Evolutionary conservation across 1,140 invertebrate genomes (phyloP).

Genomic region (Trachymyrmex septentrionalis): DNA sequence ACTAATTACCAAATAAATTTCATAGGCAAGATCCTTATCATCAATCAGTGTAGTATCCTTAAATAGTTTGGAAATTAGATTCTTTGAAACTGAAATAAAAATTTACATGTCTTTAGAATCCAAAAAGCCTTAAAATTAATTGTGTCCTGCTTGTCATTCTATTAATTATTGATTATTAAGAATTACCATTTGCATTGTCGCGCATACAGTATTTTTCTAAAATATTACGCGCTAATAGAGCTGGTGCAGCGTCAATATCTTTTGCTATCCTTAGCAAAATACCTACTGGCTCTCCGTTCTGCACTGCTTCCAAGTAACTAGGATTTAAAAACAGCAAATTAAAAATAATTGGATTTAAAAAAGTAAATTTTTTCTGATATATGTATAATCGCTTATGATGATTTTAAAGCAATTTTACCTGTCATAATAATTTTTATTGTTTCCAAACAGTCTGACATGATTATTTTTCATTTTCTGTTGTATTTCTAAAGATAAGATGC

Average conservation of each 20-base stretch:
- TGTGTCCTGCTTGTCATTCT: constrained; percentile 2
- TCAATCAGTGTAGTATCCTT: constrained; percentile 91
- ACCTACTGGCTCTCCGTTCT: constrained; percentile 82
- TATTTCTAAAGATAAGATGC: constrained; percentile 86
- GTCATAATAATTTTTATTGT: constrained; percentile 72
- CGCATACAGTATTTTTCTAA: constrained; percentile 88
- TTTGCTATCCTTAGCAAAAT: constrained; percentile 88
- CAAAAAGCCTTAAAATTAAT: not conserved
- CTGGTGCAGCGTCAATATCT: constrained; percentile 88
- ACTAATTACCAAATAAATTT: constrained; percentile 91
- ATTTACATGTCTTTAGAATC: constrained; percentile 31
- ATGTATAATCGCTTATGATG: not conserved
- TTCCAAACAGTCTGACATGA: constrained; percentile 74
- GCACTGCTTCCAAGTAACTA: constrained; percentile 77
- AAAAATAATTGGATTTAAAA: not conserved
- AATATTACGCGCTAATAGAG: constrained; percentile 89
- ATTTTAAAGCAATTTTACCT: constrained; percentile 67
- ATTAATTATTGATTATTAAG: constrained; percentile 29
- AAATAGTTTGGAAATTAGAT: constrained; percentile 88
- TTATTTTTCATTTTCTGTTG: constrained; percentile 84
- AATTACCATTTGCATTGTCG: constrained; percentile 70
- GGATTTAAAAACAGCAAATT: constrained; percentile 19
- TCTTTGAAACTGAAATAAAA: constrained; percentile 70
- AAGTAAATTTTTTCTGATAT: not conserved
- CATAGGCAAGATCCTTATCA: constrained; percentile 91